Conservation (phyloP, 1,140 invertebrate genomes). For the Hesperophylax magnus region DNA sequence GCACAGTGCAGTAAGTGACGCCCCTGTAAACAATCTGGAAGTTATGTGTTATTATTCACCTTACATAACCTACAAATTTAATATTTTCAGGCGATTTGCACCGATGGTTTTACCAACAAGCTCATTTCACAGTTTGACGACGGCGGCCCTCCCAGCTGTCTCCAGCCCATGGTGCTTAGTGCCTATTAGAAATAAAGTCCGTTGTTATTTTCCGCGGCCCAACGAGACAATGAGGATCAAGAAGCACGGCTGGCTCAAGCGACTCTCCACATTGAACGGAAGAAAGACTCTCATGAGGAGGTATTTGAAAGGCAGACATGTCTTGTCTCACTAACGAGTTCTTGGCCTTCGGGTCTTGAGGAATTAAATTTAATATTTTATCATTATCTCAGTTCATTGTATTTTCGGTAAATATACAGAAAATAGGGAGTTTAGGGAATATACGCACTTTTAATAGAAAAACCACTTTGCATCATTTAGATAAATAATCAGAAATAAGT, state of each 20-base stretch:
- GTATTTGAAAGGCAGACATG: slow-evolving; percentile 80
- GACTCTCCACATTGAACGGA: slow-evolving; percentile 79
- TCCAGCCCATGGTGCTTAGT: slow-evolving; percentile 19
- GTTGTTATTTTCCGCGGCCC: slow-evolving; percentile 81
- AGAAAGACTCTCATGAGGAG: slow-evolving; percentile 80
- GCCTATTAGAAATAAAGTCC: slow-evolving; percentile 60
- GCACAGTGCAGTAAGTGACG: slow-evolving; percentile 49
- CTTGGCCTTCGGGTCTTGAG: too few relatives aligned
- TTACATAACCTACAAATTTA: background rate
- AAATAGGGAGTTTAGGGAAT: too few relatives aligned
- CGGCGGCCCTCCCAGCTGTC: background rate
- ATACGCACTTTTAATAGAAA: too few relatives aligned
- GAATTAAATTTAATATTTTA: too few relatives aligned
- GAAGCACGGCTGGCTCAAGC: slow-evolving; percentile 77
- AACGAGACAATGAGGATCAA: slow-evolving; percentile 79
- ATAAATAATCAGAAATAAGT: too few relatives aligned
- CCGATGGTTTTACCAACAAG: slow-evolving; percentile 20
- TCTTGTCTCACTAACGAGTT: slow-evolving; percentile 76
- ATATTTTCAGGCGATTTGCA: slow-evolving; percentile 26
- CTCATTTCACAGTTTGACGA: background rate
- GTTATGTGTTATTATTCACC: background rate
- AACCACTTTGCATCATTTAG: too few relatives aligned
- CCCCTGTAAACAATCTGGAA: background rate
- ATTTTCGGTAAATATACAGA: too few relatives aligned
- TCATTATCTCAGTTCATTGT: too few relatives aligned